phyloP scores from a whole-genome alignment of 1,140 invertebrate species.

The Zaprionus ghesquierei region DNA sequence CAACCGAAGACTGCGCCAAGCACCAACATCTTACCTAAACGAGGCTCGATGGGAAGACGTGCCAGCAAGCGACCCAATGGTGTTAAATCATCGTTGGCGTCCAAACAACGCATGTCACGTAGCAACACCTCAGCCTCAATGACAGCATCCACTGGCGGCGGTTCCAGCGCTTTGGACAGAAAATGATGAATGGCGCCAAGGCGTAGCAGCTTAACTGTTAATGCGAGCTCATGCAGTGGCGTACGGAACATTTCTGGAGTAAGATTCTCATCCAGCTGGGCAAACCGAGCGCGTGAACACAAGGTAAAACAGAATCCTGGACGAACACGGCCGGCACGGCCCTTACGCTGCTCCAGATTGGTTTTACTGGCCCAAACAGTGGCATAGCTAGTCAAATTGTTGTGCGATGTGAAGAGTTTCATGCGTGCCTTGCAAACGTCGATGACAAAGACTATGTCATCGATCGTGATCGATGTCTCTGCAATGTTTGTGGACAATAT shows the following conservation, averaged over 20 bases:
- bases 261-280: constrained; percentile 93
- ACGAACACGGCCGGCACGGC: constrained; percentile 94
- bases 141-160: constrained; percentile 96
- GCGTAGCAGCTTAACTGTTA: constrained; percentile 91
- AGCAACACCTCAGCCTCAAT: constrained; percentile 92
- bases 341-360: constrained; percentile 94
- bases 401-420: constrained; percentile 97
- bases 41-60: constrained; percentile 94
- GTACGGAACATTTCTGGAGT: constrained; percentile 98
- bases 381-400: constrained; percentile 97
- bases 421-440: constrained; percentile 98
- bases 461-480: constrained; percentile 97
- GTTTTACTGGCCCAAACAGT: constrained; percentile 96
- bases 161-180: constrained; percentile 95
- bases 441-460: constrained; percentile 98
- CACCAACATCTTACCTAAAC: constrained; percentile 97
- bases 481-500: constrained; percentile 96
- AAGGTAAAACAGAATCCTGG: constrained; percentile 95
- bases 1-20: constrained; percentile 93
- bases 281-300: constrained; percentile 89
- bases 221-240: constrained; percentile 94
- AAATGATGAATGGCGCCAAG: constrained; percentile 96
- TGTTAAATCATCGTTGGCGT: constrained; percentile 92
- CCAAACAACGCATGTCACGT: constrained; percentile 94
- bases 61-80: constrained; percentile 96